These are phyloP conservation scores for Neomonachus schauinslandi DNA, from an alignment of 2,113 vertebrate species.

Conservation along the genomic window DNA sequence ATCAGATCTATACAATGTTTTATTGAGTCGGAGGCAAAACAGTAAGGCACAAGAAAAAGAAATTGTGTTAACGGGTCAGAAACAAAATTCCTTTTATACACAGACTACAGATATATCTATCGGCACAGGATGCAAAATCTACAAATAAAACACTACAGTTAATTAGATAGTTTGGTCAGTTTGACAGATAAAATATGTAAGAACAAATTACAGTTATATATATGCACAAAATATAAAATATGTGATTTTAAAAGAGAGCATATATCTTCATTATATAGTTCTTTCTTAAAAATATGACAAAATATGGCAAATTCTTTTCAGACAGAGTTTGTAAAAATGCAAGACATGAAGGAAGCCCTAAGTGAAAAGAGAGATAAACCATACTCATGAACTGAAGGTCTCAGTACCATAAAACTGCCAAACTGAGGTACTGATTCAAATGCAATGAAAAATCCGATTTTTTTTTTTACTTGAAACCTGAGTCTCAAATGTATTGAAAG, in stretches of 20 bases:
- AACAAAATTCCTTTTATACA: background rate
- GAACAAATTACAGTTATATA: background rate
- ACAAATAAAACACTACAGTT: background rate
- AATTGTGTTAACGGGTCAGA: background rate
- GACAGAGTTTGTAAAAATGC: background rate
- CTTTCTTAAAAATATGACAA: background rate
- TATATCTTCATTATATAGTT: background rate
- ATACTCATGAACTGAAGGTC: background rate
- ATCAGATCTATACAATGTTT: background rate
- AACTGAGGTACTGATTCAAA: background rate
- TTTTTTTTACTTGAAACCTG: background rate
- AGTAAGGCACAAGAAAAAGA: background rate
- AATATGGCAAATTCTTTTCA: background rate
- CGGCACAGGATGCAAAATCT: background rate
- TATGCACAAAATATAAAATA: background rate
- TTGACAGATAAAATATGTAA: background rate
- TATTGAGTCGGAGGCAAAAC: background rate
- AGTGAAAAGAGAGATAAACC: background rate
- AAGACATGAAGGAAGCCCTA: background rate
- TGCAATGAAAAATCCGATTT: background rate
- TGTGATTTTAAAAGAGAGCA: background rate
- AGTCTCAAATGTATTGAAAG: background rate
- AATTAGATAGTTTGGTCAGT: background rate
- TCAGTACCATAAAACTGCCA: background rate
- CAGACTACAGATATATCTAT: background rate